phyloP scores from a whole-genome alignment of 2,113 vertebrate genomes.

The Petroica traversi region DNA sequence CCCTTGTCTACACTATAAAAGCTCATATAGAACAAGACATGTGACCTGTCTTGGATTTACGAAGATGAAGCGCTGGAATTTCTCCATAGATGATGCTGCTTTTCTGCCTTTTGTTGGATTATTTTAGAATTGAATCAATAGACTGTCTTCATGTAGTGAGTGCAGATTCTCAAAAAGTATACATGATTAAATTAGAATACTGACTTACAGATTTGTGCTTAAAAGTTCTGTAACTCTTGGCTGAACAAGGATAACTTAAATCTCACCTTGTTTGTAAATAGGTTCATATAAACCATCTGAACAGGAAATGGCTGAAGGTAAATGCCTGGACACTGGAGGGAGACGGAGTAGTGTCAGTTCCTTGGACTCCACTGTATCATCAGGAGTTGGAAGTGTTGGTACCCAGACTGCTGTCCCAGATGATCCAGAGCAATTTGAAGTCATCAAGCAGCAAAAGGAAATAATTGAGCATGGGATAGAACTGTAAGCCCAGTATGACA shows the following conservation, averaged over 20 bases:
- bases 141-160: neutral
- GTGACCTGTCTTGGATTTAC: neutral
- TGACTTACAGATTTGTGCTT: neutral
- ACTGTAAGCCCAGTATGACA: constrained; percentile 79
- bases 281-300: constrained; percentile 88
- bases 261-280: constrained; percentile 16
- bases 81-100: neutral
- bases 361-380: constrained; percentile 89
- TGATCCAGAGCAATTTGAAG: constrained; percentile 95
- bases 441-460: constrained; percentile 98
- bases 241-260: neutral
- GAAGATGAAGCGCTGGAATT: neutral
- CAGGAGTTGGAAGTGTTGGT: constrained; percentile 75
- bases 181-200: neutral
- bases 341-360: constrained; percentile 91
- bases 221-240: neutral
- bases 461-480: constrained; percentile 97
- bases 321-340: constrained; percentile 80
- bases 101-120: neutral
- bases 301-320: constrained; percentile 82
- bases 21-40: neutral
- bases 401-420: constrained; percentile 81
- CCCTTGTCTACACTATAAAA: neutral
- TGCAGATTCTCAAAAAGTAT: neutral
- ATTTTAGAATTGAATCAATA: neutral